Evolutionary conservation across 2,113 vertebrate species (phyloP).

Genomic region (Anguilla japonica): DNA sequence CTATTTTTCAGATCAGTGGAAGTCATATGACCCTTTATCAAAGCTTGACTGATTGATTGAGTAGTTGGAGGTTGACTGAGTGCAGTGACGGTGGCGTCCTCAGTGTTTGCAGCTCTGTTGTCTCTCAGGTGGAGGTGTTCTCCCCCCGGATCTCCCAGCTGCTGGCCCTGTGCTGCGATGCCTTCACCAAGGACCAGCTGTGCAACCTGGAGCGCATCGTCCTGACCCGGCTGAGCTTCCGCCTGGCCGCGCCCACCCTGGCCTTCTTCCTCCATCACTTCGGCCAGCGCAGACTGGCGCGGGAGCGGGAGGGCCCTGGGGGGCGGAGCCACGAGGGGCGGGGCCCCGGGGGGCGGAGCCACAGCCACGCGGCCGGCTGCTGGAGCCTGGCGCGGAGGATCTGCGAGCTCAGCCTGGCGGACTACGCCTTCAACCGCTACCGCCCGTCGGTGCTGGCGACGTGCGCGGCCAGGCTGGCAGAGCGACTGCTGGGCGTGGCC

Average conservation of each 20-base stretch:
- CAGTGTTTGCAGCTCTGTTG: background rate
- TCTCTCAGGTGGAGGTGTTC: slow-evolving; percentile 83
- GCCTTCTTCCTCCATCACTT: slow-evolving; percentile 89
- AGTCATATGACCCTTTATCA: too few species aligned
- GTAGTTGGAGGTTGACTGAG: background rate
- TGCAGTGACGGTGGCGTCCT: background rate
- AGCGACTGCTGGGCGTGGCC: slow-evolving; percentile 65
- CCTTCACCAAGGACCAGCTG: slow-evolving; percentile 85
- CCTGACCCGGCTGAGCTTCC: slow-evolving; percentile 80
- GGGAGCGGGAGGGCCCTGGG: background rate
- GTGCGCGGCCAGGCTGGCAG: slow-evolving; percentile 76
- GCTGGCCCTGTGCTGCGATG: slow-evolving; percentile 80
- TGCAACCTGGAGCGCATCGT: slow-evolving; percentile 89
- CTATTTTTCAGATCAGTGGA: too few species aligned
- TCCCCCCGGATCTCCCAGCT: slow-evolving; percentile 83
- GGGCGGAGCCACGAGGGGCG: slow-evolving; percentile 23
- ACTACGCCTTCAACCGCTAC: slow-evolving; percentile 85
- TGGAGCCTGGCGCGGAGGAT: slow-evolving; percentile 72
- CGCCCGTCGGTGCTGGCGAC: slow-evolving; percentile 80
- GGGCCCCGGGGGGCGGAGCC: slow-evolving; percentile 20
- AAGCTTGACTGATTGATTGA: background rate
- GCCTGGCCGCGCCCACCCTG: slow-evolving; percentile 80
- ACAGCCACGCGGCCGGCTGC: slow-evolving; percentile 5
- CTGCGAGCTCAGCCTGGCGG: slow-evolving; percentile 85
- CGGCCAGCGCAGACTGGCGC: slow-evolving; percentile 58